These are phyloP conservation scores for Trichomycterus rosablanca DNA, from an alignment of 2,113 vertebrate genomes.

Conservation along the genomic window DNA sequence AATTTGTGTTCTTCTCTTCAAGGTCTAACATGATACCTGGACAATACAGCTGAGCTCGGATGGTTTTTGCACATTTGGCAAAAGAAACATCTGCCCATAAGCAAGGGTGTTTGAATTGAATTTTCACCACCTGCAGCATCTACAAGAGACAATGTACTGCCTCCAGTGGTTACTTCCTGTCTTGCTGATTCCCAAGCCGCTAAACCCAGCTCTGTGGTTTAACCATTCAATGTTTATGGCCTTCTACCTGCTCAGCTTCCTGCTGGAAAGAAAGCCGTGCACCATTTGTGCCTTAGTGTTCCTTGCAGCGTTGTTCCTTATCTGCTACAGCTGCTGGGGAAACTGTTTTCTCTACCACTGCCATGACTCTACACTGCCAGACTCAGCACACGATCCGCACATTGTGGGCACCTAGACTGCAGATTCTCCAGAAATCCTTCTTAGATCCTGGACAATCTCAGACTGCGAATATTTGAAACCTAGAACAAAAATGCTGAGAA, in stretches of 20 bases:
- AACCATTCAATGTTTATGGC: slow-evolving; percentile 99
- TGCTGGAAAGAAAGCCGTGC: slow-evolving; percentile 97
- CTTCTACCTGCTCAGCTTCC: slow-evolving; percentile 98
- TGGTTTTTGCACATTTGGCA: slow-evolving; percentile 12
- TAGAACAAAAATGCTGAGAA: slow-evolving; percentile 45
- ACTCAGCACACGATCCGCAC: slow-evolving; percentile 85
- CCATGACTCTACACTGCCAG: slow-evolving; percentile 83
- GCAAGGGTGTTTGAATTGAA: slow-evolving; percentile 32
- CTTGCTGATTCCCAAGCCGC: slow-evolving; percentile 96
- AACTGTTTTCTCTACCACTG: slow-evolving; percentile 99
- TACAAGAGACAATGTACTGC: slow-evolving; percentile 83
- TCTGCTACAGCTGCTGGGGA: slow-evolving; percentile 99
- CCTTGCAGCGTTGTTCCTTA: slow-evolving; percentile 92
- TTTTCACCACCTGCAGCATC: slow-evolving; percentile 7
- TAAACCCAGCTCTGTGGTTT: slow-evolving; percentile 98
- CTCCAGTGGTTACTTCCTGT: slow-evolving; percentile 97
- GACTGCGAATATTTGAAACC: slow-evolving; percentile 47
- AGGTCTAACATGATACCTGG: slow-evolving; percentile 40
- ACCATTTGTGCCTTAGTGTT: slow-evolving; percentile 99
- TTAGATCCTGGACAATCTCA: slow-evolving; percentile 57
- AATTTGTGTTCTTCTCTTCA: background rate
- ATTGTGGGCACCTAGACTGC: slow-evolving; percentile 85
- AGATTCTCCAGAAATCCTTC: background rate
- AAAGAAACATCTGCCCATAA: background rate
- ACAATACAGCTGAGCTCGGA: slow-evolving; percentile 20